Evolutionary conservation across 1,140 invertebrate species (phyloP), one percentile per base, ranked within the genome.

Genomic region (Oedothorax gibbosus): DNA sequence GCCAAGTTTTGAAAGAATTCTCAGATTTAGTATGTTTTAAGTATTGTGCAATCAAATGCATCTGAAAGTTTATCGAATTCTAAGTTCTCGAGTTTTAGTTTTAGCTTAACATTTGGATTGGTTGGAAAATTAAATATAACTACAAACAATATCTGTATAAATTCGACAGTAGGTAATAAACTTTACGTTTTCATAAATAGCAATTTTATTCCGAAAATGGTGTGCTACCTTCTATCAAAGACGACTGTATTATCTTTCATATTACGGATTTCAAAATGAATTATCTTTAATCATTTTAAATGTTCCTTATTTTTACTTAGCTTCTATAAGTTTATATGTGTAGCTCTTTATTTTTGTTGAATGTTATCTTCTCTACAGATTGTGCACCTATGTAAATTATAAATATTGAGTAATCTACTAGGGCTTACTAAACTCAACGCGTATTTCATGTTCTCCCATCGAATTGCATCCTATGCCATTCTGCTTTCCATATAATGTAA

Each of bases 211-310:
- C 12, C 12, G n/a, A 60, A n/a, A 14, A 60, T 60, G n/a, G 49
- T 77, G 64, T 79, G 79, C 71, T 71, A 72, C 79, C 79, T 81
- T 57, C 57, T 14, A 62, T 81, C 72, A 71, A 60, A 69, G 62
- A 35, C 35, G 35, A 35, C 21, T 71, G n/a, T 77, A 53, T 14
- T 7, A 50, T 64, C 60, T 69, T 71, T 71, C 18, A 50, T 35
- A 35, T 35, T 35, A 35, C 35, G 35, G 5, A 35, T 35, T 35
- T 35, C 1, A 35, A 35, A 35, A 2, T 35, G 35, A 2, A 35
- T 35, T 35, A 35, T 5, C 35, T 35, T 57, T 21, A 57, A 21
- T 57, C 54, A n/a, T 73, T 60, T 71, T 75, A 53, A 68, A 56
- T 79, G 11, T 35, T 35, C 35, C 5, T 5, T 35, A 35, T 35